Evolutionary conservation across 2,797 vertebrate genomes (phyloP).

Genomic region (Bovichtus diacanthus): DNA sequence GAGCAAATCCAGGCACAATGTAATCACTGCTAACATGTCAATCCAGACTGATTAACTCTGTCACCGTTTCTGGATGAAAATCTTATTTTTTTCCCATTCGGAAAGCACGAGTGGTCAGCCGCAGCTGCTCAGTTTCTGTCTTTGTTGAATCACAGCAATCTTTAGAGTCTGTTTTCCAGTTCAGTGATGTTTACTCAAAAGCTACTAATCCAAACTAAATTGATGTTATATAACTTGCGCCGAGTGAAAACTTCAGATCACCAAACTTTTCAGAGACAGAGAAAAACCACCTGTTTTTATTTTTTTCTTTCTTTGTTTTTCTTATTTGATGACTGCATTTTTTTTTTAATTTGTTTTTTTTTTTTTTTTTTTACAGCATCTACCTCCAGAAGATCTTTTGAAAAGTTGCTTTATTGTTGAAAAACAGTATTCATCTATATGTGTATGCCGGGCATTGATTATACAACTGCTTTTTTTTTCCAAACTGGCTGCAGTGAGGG

Average conservation of each 20-base stretch:
- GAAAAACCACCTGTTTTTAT: neutral
- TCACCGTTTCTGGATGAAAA: slow-evolving; percentile 49
- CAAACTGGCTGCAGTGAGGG: neutral
- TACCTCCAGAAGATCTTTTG: neutral
- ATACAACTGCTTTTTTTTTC: neutral
- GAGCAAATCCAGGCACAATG: slow-evolving; percentile 39
- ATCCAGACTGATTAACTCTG: slow-evolving; percentile 49
- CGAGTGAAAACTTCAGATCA: neutral
- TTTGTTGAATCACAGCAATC: slow-evolving; percentile 27
- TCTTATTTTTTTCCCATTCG: neutral
- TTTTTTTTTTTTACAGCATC: too few relatives aligned
- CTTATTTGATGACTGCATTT: too few relatives aligned
- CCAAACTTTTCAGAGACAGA: neutral
- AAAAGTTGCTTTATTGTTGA: neutral
- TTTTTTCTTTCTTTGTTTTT: too few relatives aligned
- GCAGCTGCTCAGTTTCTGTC: slow-evolving; percentile 27
- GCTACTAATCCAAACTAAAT: slow-evolving; percentile 1
- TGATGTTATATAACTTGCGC: neutral
- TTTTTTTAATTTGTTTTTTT: too few relatives aligned
- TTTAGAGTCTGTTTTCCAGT: slow-evolving; percentile 36
- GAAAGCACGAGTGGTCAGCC: slow-evolving; percentile 42
- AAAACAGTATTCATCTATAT: neutral
- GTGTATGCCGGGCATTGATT: neutral
- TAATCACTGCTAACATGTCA: slow-evolving; percentile 59
- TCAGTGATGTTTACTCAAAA: slow-evolving; percentile 30